Conservation (phyloP, 2,888 invertebrate genomes). For the Steinernema hermaphroditum region DNA sequence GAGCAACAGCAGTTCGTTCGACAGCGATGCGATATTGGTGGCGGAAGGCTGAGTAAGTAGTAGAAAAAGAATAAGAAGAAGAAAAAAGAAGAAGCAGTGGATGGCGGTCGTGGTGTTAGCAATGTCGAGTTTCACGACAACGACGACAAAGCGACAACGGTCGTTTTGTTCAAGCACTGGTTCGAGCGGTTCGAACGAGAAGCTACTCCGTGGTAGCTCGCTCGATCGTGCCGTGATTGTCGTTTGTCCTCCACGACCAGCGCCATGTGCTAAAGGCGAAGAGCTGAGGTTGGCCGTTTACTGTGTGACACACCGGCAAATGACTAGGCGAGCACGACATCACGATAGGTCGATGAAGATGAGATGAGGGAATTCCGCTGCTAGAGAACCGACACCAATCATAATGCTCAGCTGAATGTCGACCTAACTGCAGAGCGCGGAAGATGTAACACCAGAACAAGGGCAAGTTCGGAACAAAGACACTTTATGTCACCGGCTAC, state of each 20-base stretch:
- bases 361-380: slow-evolving; percentile 27
- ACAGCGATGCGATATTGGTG: slow-evolving; percentile 27
- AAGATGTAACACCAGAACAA: slow-evolving; percentile 28
- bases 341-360: slow-evolving; percentile 15
- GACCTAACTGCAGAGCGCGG: slow-evolving; percentile 27
- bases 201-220: neutral
- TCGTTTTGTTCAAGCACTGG: neutral
- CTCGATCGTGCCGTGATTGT: slow-evolving; percentile 4
- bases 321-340: slow-evolving; percentile 19
- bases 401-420: slow-evolving; percentile 30
- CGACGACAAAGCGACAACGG: slow-evolving; percentile 1
- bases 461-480: slow-evolving; percentile 26
- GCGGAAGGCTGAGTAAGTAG: slow-evolving; percentile 30
- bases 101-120: neutral
- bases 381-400: slow-evolving; percentile 21
- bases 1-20: slow-evolving; percentile 25
- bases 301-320: slow-evolving; percentile 16
- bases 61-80: slow-evolving; percentile 22
- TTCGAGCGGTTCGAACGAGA: neutral
- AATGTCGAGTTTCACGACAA: neutral
- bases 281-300: slow-evolving; percentile 28
- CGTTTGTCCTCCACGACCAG: slow-evolving; percentile 28
- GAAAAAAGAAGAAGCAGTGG: slow-evolving; percentile 17
- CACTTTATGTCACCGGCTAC: neutral
- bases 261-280: neutral